Percentiles rank a stretch among this genome's conserved stretches.
Conservation (phyloP, 2,888 invertebrate genomes). For the Pelosia muscerda region DNA sequence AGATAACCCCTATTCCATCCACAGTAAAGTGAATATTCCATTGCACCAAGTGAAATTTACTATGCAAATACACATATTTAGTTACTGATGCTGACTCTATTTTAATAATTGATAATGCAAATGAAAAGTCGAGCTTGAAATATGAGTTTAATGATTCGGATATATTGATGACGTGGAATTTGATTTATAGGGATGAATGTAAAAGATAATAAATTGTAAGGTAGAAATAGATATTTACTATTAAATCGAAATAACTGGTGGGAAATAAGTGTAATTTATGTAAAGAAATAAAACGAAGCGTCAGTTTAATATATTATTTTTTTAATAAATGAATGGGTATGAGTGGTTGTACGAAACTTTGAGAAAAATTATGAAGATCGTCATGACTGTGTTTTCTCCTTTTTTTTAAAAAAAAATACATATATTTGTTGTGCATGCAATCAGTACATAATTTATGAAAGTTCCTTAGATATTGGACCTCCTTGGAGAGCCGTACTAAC, state of each 20-base stretch:
- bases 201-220: constrained; percentile 3
- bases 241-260: background rate
- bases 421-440: background rate
- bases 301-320: background rate
- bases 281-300: background rate
- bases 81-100: constrained; percentile 65
- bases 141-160: constrained; percentile 42
- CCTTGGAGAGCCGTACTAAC: constrained; percentile 35
- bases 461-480: constrained; percentile 34
- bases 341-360: background rate
- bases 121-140: constrained; percentile 59
- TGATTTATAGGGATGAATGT: constrained; percentile 26
- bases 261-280: background rate
- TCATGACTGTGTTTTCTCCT: too few relatives aligned
- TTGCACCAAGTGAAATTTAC: constrained; percentile 46
- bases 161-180: constrained; percentile 22
- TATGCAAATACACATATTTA: constrained; percentile 74
- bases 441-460: constrained; percentile 30
- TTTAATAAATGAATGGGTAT: background rate
- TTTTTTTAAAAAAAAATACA: background rate
- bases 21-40: constrained; percentile 39
- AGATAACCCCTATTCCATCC: constrained; percentile 51
- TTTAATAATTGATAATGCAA: constrained; percentile 79
- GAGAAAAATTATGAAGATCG: too few relatives aligned
- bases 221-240: background rate